A percentile compares a stretch with the other conserved stretches of the same genome.
Conservation (phyloP, 2,888 invertebrate species). For the Ligdia adustata region DNA sequence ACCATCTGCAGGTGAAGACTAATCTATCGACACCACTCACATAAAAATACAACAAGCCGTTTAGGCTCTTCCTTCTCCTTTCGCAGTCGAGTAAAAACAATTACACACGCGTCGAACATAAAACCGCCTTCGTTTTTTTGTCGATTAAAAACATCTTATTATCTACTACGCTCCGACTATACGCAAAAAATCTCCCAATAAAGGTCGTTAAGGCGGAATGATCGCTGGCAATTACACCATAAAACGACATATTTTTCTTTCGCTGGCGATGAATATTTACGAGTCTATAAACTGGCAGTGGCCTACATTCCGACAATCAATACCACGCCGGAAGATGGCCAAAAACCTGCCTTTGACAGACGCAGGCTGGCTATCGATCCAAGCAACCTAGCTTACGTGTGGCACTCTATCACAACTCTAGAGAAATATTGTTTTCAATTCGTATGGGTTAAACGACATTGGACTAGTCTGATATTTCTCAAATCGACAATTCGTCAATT, state of each 20-base stretch:
- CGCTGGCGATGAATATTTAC: conserved; percentile 60
- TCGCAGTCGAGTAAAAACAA: too few relatives aligned
- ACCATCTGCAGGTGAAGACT: too few relatives aligned
- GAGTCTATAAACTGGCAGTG: conserved; percentile 58
- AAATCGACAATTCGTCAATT: too few relatives aligned
- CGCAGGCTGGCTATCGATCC: conserved; percentile 50
- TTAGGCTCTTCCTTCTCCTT: too few relatives aligned
- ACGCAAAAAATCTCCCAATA: conserved; percentile 12
- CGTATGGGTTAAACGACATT: too few relatives aligned
- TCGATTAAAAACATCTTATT: conserved; percentile 3
- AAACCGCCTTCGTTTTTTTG: background rate
- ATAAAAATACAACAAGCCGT: too few relatives aligned
- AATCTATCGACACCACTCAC: too few relatives aligned
- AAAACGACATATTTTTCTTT: conserved; percentile 46
- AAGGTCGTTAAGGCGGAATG: conserved; percentile 31
- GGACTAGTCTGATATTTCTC: too few relatives aligned
- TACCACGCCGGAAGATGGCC: conserved; percentile 49
- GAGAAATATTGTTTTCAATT: too few relatives aligned
- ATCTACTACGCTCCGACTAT: background rate
- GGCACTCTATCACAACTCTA: conserved; percentile 7
- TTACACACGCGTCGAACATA: too few relatives aligned
- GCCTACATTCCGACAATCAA: conserved; percentile 71
- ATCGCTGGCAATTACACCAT: conserved; percentile 37
- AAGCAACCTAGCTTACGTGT: conserved; percentile 4
- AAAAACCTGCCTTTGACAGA: conserved; percentile 51